Evolutionary conservation across 2,888 invertebrate genomes (phyloP), one percentile per base, ranked within the genome.

Genomic region (Furcula furcula): DNA sequence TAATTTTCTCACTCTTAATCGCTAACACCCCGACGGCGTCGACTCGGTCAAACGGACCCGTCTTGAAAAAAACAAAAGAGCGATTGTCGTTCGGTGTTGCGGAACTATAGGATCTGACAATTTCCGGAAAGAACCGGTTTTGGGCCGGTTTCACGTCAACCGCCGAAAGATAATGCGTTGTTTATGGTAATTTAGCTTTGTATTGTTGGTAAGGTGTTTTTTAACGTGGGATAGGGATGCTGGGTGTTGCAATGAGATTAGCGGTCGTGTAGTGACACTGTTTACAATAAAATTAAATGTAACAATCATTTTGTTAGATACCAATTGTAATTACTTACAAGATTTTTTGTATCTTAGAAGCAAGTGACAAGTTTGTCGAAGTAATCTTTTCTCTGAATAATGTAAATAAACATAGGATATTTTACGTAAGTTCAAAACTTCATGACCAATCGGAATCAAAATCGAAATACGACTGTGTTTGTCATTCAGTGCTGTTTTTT

Each of bases 151-250:
- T 36, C 43, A 46, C 56, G 43, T 38, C 51, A 73, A 73, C 77
- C 74, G 79, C 74, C 71, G 64, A 52, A 55, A 55, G 53, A 75
- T 85, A 83, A 85, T 84, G 80, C 69, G 65, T 78, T 88, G 87
- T 87, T 87, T 86, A 88, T 87, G 87, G 86, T 87, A 88, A 88
- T 88, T 85, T 86, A 66, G 77, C 59, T 53, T 65, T 77, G 73
- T 85, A 76, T 83, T 81, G 77, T 75, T 54, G 54, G 58, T 67
- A 42, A 45, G 73, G 73, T 61, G 72, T 76, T 68, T 59, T 65
- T 42, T 43, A 43, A 65, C 70, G 67, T 76, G 74, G 51, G 75
- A 75, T 42, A 46, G 62, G 75, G 84, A 83, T 76, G 84, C 83
- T 84, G 69, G 36, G n/a, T n/a, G n/a, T n/a, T 38, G 68, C 42